Conservation (phyloP, 1,140 invertebrate genomes). For the Gonioctena quinquepunctata region DNA sequence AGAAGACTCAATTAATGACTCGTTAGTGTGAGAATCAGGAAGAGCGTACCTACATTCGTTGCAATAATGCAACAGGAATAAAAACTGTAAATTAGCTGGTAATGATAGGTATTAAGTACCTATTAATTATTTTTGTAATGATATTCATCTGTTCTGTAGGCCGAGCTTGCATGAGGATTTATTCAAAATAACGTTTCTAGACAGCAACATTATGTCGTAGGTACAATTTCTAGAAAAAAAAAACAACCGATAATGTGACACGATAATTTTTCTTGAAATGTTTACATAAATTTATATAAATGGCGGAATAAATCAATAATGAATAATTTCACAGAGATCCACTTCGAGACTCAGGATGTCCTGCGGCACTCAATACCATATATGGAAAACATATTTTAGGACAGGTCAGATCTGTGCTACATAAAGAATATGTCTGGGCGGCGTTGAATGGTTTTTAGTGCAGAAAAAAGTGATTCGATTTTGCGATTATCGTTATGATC, state of each 20-base stretch:
- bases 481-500: no score
- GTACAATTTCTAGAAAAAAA: no score
- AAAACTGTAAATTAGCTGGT: slow-evolving; percentile 5
- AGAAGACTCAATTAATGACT: not conserved
- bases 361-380: no score
- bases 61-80: not conserved
- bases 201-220: not conserved
- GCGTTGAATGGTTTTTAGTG: no score
- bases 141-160: slow-evolving; percentile 4
- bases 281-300: not conserved
- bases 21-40: slow-evolving; percentile 7
- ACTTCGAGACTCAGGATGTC: no score
- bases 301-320: not conserved
- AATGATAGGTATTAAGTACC: not conserved
- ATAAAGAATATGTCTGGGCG: no score
- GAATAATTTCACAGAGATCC: no score
- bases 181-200: not conserved
- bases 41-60: not conserved
- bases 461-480: no score
- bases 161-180: not conserved
- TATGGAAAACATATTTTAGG: no score
- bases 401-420: no score
- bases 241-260: not conserved
- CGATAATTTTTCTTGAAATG: not conserved
- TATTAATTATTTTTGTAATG: slow-evolving; percentile 9